These are phyloP conservation scores for Ashinkailepas kermadecensis DNA, from an alignment of 2,888 invertebrate species.

Conservation along the genomic window DNA sequence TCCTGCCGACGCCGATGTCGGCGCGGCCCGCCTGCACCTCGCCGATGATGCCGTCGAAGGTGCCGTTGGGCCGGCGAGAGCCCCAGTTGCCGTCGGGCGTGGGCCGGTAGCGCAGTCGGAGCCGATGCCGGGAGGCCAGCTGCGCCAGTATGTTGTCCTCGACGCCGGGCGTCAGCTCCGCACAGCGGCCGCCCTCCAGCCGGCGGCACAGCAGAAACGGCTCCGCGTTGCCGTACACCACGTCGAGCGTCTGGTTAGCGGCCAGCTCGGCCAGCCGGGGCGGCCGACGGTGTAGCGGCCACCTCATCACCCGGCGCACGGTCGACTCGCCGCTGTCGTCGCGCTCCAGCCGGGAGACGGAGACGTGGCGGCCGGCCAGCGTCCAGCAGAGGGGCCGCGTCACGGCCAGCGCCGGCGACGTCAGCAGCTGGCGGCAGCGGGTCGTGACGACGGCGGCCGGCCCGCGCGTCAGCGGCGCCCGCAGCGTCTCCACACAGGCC, in stretches of 20 bases:
- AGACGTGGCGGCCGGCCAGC: neutral
- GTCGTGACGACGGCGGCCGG: neutral
- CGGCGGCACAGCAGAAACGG: neutral
- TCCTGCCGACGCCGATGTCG: neutral
- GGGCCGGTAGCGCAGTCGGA: neutral
- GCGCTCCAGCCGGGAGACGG: neutral
- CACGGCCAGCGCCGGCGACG: neutral
- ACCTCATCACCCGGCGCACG: neutral
- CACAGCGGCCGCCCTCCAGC: neutral
- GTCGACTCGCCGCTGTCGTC: neutral
- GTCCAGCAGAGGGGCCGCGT: slow-evolving; percentile 13
- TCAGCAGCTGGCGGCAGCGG: neutral
- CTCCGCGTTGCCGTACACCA: neutral
- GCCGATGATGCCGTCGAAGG: slow-evolving; percentile 14
- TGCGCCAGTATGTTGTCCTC: neutral
- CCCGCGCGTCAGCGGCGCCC: neutral
- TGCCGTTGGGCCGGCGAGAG: neutral
- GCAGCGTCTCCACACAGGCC: neutral
- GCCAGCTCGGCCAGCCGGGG: neutral
- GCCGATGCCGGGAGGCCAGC: neutral
- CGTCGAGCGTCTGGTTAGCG: neutral
- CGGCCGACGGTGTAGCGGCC: neutral
- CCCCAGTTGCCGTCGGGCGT: slow-evolving; percentile 7
- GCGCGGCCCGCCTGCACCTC: slow-evolving; percentile 9
- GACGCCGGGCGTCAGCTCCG: neutral